Base-by-base conservation (phyloP, 2,888 invertebrate genomes). In the Drosophila maculinotata region DNA sequence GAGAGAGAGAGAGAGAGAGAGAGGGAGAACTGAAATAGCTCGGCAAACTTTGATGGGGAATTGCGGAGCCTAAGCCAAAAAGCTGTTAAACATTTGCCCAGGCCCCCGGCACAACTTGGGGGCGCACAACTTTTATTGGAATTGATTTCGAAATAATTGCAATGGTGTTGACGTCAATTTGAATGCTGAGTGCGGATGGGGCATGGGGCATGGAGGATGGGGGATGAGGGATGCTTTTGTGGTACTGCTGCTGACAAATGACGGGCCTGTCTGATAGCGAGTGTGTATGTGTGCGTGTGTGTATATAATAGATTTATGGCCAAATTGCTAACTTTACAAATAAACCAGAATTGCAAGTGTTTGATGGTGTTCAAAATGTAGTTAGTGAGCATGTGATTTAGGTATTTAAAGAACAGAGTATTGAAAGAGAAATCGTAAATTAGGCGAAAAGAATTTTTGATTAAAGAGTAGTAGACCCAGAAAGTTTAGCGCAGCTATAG, bases 131-230 rank as follows among this genome's bases (percentile, higher is more conserved):
- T 88, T 87, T 84, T 85, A 79, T 84, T 87, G 85, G 79, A 88
- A 88, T 84, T 88, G 84, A 84, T 88, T 87, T 81, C 74, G 56
- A 79, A 79, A 87, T 88, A 88, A 84, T 88, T 81, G 88, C 82
- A 70, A 73, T 77, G 78, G 75, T 75, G 81, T 78, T 78, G 79
- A 81, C 72, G 82, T 65, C 78, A 70, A 80, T 88, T 88, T 83
- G 38, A 8, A 39, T 38, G 44, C 15, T 9, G 14, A 3, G 7
- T 41, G 36, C 20, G 42, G n/a, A 30, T 31, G 44, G 1, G 56
- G 5, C 38, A 31, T 10, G 39, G 15, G 47, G 3, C 5, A 9
- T 25, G 36, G 36, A n/a, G 25, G 23, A 5, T 31, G 51, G 26
- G 26, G n/a, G 42, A 31, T 52, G 56, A n/a, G 35, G 35, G 15